Evolutionary conservation across 1,140 invertebrate genomes (phyloP).

Genomic region (Bombus sibiricus): DNA sequence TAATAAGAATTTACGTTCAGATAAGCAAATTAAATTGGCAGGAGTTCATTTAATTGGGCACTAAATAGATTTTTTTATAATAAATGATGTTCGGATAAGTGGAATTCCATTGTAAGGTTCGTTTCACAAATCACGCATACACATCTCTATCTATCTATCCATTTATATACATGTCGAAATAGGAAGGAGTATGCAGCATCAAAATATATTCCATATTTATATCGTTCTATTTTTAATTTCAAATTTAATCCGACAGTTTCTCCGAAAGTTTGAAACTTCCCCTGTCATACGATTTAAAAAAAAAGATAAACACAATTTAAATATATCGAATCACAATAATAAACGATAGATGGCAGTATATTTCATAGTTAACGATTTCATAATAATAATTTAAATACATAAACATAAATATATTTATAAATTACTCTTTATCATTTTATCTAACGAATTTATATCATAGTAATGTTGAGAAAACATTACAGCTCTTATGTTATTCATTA

Average conservation of each 20-base stretch:
- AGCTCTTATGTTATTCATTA: neutral
- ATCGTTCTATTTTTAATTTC: neutral
- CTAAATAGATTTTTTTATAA: neutral
- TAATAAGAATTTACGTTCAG: neutral
- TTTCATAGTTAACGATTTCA: neutral
- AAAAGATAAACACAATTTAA: slow-evolving; percentile 39
- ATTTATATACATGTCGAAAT: neutral
- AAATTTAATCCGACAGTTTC: neutral
- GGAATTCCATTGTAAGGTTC: neutral
- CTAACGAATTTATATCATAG: neutral
- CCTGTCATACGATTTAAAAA: slow-evolving; percentile 2
- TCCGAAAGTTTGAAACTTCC: neutral
- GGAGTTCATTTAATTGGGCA: neutral
- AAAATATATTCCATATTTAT: neutral
- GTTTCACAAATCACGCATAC: slow-evolving; percentile 12
- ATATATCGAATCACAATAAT: slow-evolving; percentile 19
- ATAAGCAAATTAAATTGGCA: neutral
- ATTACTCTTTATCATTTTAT: neutral
- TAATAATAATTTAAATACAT: neutral
- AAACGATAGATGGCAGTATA: slow-evolving; percentile 20
- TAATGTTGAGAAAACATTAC: neutral
- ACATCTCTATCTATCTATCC: slow-evolving; percentile 1
- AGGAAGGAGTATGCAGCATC: neutral
- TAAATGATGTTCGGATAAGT: neutral
- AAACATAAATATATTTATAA: neutral